phyloP scores from a whole-genome alignment of 1,140 invertebrate genomes.

The Melipona quadrifasciata region DNA sequence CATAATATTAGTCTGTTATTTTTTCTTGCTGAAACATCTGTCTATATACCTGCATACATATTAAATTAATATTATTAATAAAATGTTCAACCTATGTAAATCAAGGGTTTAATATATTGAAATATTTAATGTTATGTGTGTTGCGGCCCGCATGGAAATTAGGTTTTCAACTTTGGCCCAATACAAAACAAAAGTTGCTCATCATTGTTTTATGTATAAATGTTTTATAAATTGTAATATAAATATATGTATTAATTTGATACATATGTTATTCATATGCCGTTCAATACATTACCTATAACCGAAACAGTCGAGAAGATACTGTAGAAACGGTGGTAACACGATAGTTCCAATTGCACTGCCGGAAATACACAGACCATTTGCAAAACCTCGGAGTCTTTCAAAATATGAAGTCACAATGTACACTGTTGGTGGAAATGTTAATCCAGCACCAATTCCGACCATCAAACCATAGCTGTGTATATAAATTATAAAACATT shows the following conservation, averaged over 20 bases:
- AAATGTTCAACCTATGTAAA: no score
- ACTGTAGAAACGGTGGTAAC: conserved; percentile 88
- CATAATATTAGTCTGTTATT: no score
- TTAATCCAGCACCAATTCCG: conserved; percentile 89
- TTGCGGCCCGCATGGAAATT: no score
- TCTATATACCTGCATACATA: no score
- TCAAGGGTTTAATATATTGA: no score
- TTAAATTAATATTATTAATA: no score
- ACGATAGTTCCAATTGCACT: conserved; percentile 91
- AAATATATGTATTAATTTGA: not conserved
- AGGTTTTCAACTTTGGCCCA: no score
- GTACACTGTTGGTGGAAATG: conserved; percentile 93
- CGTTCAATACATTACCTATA: conserved; percentile 83
- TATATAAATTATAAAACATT: conserved; percentile 71
- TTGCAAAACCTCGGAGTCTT: conserved; percentile 89
- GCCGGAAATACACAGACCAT: conserved; percentile 93
- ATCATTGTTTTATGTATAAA: no score
- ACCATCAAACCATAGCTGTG: conserved; percentile 89
- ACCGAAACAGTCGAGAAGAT: conserved; percentile 87
- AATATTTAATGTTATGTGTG: no score
- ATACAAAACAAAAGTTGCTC: no score
- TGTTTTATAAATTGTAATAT: not conserved
- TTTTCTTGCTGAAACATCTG: no score
- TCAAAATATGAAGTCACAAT: conserved; percentile 94
- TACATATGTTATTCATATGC: not conserved